Conservation (phyloP, 2,888 invertebrate genomes). For the Meteorus colon region DNA sequence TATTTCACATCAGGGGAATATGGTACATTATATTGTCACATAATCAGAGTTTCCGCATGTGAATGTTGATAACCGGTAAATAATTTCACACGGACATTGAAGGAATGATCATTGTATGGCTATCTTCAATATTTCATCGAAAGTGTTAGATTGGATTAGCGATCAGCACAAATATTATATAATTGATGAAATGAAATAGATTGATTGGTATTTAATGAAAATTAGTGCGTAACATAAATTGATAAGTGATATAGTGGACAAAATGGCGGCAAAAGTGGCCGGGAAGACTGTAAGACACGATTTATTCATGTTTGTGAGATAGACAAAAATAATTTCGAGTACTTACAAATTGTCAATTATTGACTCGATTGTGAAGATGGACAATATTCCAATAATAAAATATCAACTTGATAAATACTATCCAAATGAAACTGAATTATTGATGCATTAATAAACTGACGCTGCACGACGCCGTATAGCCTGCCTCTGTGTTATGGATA, state of each 20-base stretch:
- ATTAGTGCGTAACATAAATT: constrained; percentile 22
- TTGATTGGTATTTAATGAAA: not conserved
- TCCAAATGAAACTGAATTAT: not conserved
- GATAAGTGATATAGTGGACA: constrained; percentile 50
- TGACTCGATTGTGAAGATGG: not conserved
- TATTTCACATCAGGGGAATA: not conserved
- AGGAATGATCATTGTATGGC: too few relatives aligned
- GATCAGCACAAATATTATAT: too few relatives aligned
- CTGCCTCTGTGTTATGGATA: not conserved
- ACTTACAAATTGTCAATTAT: constrained; percentile 20
- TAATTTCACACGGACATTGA: not conserved
- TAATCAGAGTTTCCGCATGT: not conserved
- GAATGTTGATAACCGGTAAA: not conserved
- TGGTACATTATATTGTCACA: not conserved
- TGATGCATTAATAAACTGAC: constrained; percentile 7
- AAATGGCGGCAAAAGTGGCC: constrained; percentile 61
- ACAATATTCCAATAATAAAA: not conserved
- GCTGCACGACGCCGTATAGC: not conserved
- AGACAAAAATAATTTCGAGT: not conserved
- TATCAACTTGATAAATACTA: not conserved
- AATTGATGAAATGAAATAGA: not conserved
- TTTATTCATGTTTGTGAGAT: constrained; percentile 26
- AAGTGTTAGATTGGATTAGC: too few relatives aligned
- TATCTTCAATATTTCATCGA: too few relatives aligned
- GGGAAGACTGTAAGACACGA: constrained; percentile 43